Evolutionary conservation across 2,113 vertebrate species (phyloP).

Genomic region (Pelodiscus sinensis): DNA sequence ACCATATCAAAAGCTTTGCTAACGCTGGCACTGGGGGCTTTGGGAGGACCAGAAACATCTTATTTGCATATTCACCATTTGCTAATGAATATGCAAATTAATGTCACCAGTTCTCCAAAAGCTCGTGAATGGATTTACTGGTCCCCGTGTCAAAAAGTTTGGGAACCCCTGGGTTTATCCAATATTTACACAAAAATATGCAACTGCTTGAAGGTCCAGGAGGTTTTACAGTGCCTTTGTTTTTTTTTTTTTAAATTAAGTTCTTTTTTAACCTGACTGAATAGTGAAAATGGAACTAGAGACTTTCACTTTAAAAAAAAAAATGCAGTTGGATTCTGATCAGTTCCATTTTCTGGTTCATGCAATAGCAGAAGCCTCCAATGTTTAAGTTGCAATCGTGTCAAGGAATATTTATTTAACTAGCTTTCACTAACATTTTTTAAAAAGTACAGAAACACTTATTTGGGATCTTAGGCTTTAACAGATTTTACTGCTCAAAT

Average conservation of each 20-base stretch:
- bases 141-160: too few relatives aligned
- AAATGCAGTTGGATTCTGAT: slow-evolving; percentile 8
- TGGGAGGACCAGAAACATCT: too few relatives aligned
- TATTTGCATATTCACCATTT: too few relatives aligned
- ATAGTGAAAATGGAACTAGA: not conserved
- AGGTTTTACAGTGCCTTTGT: not conserved
- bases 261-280: too few relatives aligned
- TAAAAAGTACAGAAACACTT: not conserved
- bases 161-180: too few relatives aligned
- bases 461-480: not conserved
- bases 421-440: not conserved
- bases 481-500: not conserved
- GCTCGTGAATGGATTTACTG: too few relatives aligned
- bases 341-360: slow-evolving; percentile 20
- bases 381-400: not conserved
- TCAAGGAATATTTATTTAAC: not conserved
- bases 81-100: too few relatives aligned
- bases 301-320: not conserved
- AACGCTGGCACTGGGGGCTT: too few relatives aligned
- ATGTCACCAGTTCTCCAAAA: too few relatives aligned
- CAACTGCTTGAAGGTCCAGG: not conserved
- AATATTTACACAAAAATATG: not conserved
- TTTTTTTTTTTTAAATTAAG: not conserved
- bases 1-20: too few relatives aligned
- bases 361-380: not conserved